phyloP scores from a whole-genome alignment of 2,113 vertebrate species.

The Chloroceryle aenea region DNA sequence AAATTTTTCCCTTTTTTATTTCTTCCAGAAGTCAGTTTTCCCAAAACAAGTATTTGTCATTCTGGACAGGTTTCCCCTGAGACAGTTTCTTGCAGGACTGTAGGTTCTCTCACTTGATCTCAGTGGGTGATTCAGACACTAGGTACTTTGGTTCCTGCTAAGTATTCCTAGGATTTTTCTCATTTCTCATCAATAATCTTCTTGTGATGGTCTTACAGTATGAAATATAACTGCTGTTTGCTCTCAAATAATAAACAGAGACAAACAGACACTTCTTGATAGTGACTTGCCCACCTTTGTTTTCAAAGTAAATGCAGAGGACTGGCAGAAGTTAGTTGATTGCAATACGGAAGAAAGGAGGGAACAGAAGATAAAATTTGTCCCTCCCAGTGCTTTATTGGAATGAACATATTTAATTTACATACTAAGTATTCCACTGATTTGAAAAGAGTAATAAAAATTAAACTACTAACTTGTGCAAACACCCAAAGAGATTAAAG shows the following conservation, averaged over 20 bases:
- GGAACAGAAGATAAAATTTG: neutral
- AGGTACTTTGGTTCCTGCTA: too few relatives aligned
- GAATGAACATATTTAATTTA: neutral
- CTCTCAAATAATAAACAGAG: neutral
- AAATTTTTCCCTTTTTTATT: neutral
- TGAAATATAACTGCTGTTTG: neutral
- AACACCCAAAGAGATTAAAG: neutral
- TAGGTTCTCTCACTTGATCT: neutral
- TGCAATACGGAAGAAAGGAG: neutral
- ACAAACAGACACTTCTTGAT: neutral
- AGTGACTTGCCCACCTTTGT: neutral
- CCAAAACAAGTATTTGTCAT: neutral
- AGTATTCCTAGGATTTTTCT: neutral
- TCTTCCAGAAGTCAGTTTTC: neutral
- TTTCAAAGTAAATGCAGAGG: neutral
- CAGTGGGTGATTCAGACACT: neutral
- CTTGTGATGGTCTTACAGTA: neutral
- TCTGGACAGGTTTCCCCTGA: neutral
- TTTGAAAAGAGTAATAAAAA: neutral
- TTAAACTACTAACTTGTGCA: neutral
- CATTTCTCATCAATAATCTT: neutral
- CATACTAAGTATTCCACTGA: neutral
- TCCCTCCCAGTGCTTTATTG: neutral
- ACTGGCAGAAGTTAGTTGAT: neutral
- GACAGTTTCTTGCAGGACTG: neutral